Base-by-base conservation (phyloP, 2,113 vertebrate species). In the Sturnus vulgaris region DNA sequence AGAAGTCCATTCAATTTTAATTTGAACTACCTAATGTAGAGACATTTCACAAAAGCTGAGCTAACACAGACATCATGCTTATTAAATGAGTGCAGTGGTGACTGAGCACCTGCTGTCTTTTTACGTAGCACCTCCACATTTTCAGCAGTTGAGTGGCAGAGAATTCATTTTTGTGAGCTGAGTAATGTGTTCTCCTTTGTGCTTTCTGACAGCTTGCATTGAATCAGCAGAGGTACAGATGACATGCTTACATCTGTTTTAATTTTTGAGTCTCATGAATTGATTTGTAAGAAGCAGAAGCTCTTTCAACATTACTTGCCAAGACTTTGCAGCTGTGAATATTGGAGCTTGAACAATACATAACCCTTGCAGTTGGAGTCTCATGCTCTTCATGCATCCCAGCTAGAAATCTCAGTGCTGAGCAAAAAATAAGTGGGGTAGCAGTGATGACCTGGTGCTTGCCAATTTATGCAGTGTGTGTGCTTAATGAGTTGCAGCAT, bases 151-250 rank as follows among this genome's bases (percentile, higher is more conserved):
- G 73, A 94, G 20, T 61, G 66, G 21, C 57, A 89, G 81, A 91
- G 82, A 76, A 79, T 73, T 70, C 42, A 56, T 93, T 91, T 92
- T 84, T 83, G 56, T 86, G 71, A 95, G 39, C 60, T 90, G 85
- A 95, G 65, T 90, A 93, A 86, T 92, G 72, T 81, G 42, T 95
- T 81, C 82, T 79, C 65, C 59, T 86, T 87, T 35, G 90, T 92
- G 39, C 71, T 75, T 83, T 83, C 84, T 90, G 61, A 80, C 66
- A 69, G 75, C 63, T 49, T 80, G 33, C 42, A 46, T 85, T 50
- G 92, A 95, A 92, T 84, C 78, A 52, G 79, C 94, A 91, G 95
- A 95, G 95, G 85, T 95, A 92, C 82, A 82, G 49, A 68, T 92
- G 89, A 59, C 80, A 69, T 69, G 50, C 30, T 76, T 87, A 80